phyloP scores from a whole-genome alignment of 1,140 invertebrate species.

The Pachypsylla venusta region DNA sequence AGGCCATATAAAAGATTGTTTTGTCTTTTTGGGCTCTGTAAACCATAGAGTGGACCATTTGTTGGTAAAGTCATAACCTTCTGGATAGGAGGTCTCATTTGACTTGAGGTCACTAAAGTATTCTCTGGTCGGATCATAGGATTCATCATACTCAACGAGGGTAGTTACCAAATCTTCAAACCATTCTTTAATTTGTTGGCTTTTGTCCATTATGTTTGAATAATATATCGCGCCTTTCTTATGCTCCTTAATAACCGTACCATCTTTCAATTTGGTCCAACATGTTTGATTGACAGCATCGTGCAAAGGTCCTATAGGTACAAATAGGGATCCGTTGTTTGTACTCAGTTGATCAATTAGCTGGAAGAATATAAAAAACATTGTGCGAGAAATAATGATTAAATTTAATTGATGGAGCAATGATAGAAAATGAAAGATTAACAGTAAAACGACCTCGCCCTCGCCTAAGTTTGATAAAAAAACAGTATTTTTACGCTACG shows the following conservation, averaged over 20 bases:
- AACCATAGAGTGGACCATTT: slow-evolving; percentile 3
- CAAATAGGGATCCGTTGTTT: slow-evolving; percentile 4
- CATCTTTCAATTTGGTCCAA: not conserved
- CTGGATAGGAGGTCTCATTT: not conserved
- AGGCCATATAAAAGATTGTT: not conserved
- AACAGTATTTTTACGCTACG: no score
- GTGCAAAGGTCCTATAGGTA: not conserved
- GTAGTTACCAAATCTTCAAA: not conserved
- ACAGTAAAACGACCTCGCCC: no score
- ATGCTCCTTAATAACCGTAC: not conserved
- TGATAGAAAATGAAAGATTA: no score
- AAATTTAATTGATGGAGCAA: no score
- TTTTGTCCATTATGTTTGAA: not conserved
- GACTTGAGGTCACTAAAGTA: not conserved
- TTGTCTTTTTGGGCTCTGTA: not conserved
- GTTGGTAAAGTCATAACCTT: not conserved
- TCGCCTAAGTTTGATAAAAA: no score
- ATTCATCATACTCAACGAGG: not conserved
- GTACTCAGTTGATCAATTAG: not conserved
- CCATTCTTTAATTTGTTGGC: not conserved
- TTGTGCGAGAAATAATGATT: no score
- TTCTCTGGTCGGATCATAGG: not conserved
- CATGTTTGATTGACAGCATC: not conserved
- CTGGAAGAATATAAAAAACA: not conserved
- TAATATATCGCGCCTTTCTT: not conserved